Base-by-base conservation (phyloP, 2,888 invertebrate genomes). In the Odontocolon sp. region DNA sequence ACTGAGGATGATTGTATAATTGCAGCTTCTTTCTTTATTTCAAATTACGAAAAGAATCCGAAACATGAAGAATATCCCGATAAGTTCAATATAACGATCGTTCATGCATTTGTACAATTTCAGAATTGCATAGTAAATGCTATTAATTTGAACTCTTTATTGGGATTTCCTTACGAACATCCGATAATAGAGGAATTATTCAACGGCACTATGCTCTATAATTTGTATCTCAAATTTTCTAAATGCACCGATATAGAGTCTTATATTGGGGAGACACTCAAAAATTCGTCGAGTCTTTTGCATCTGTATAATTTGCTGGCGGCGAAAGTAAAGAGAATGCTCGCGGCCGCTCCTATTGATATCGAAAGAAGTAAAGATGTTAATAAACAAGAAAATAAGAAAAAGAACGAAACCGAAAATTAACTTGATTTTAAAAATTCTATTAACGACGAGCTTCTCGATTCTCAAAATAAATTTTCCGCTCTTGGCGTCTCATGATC, bases 131-230 rank as follows among this genome's bases (percentile, higher is more conserved):
- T 94, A 36, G 90, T 91, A 8, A 92, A 93, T 81, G 88, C 92
- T 1, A 92, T 92, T 81, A 90, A 93, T 82, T 89, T 96, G 6
- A 96, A 96, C 90, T 91, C 91, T 0, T 85, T 96, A 38, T 92
- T 96, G 59, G 91, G 92, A 69, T 91, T 89, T 70, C 94, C 94
- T 0, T 94, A 93, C 84, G 86, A 91, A 33, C 89, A 91, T 79
- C 92, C 93, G 42, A 90, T 91, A 36, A 92, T 94, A 84, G 92
- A 92, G n/a, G 93, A 93, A 82, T 91, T 93, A 77, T 95, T 93
- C 81, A 95, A 95, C 89, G 96, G 96, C 0, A 95, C 95, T 0
- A 94, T 96, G 88, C 87, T 95, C 0, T 96, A 96, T 83, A 96
- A 96, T 91, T 90, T 95, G 23, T 94, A 93, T 70, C 89, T 90